These are phyloP conservation scores for Labrus mixtus DNA, from an alignment of 2,113 vertebrate species.

Conservation along the genomic window DNA sequence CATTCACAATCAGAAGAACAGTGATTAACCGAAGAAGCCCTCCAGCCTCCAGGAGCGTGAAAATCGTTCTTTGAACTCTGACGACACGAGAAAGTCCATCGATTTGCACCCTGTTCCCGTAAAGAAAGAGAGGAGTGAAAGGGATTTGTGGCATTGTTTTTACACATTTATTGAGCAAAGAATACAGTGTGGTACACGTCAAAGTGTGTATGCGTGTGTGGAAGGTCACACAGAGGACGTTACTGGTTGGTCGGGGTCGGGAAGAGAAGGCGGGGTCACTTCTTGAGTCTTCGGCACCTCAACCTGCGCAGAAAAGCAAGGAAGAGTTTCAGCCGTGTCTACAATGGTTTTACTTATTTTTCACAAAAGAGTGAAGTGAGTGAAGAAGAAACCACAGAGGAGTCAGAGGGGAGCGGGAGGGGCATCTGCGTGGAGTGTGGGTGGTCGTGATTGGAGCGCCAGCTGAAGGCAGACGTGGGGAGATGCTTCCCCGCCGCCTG, in stretches of 20 bases:
- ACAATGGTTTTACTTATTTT: too few species aligned
- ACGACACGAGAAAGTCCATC: neutral
- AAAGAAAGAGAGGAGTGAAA: neutral
- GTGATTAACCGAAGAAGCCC: neutral
- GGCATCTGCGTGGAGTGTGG: constrained; percentile 50
- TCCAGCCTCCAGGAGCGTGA: neutral
- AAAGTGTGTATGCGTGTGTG: constrained; percentile 20
- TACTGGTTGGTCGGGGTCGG: constrained; percentile 41
- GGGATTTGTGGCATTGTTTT: neutral
- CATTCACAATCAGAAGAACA: constrained; percentile 34
- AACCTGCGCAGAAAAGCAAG: constrained; percentile 64
- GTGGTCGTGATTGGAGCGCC: constrained; percentile 52
- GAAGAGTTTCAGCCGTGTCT: neutral
- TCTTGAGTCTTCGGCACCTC: constrained; percentile 26
- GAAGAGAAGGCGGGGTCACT: constrained; percentile 31
- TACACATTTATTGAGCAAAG: constrained; percentile 70
- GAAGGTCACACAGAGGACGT: constrained; percentile 27
- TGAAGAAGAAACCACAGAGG: neutral
- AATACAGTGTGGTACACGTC: constrained; percentile 4
- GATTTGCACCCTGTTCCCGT: neutral
- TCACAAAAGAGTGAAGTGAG: too few species aligned
- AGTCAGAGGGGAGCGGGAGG: constrained; percentile 1
- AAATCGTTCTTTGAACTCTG: neutral
- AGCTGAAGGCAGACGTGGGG: constrained; percentile 69
- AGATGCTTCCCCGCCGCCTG: constrained; percentile 48